Percentiles rank a stretch among this genome's conserved stretches.
These are phyloP conservation scores for Limulus polyphemus DNA, from an alignment of 2,888 invertebrate species.

Conservation along the genomic window DNA sequence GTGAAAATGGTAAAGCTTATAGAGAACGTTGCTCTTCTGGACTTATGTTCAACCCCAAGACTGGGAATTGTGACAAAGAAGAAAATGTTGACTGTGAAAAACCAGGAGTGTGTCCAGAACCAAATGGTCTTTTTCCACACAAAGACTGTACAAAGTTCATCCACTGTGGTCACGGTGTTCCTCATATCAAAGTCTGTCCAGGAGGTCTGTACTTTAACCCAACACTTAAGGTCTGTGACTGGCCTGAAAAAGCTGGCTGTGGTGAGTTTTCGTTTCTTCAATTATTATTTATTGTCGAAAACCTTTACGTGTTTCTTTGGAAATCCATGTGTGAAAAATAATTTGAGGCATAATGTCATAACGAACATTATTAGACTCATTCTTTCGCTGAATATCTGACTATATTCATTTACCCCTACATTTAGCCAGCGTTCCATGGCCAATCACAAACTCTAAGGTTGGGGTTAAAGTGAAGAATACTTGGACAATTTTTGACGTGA, in stretches of 20 bases:
- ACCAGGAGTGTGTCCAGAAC: conserved; percentile 3
- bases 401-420: conserved; percentile 1
- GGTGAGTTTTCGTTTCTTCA: background rate
- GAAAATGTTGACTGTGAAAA: conserved; percentile 11
- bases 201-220: conserved; percentile 13
- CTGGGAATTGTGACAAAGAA: conserved; percentile 9
- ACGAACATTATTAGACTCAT: too few species aligned
- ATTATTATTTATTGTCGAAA: background rate
- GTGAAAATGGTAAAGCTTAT: conserved; percentile 9
- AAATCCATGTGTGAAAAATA: too few species aligned
- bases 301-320: background rate
- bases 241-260: conserved; percentile 11
- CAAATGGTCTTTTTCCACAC: conserved; percentile 7
- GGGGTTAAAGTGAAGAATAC: conserved; percentile 1
- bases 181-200: conserved; percentile 33
- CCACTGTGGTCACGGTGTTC: conserved; percentile 55
- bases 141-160: conserved; percentile 8
- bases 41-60: conserved; percentile 5
- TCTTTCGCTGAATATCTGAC: too few species aligned
- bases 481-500: conserved; percentile 32
- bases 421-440: conserved; percentile 9
- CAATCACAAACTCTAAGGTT: background rate
- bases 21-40: conserved; percentile 6
- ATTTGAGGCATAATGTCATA: too few species aligned
- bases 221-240: conserved; percentile 13